Evolutionary conservation across 2,888 invertebrate genomes (phyloP), one percentile per base, ranked within the genome.

Genomic region (Nymphalis c-album): DNA sequence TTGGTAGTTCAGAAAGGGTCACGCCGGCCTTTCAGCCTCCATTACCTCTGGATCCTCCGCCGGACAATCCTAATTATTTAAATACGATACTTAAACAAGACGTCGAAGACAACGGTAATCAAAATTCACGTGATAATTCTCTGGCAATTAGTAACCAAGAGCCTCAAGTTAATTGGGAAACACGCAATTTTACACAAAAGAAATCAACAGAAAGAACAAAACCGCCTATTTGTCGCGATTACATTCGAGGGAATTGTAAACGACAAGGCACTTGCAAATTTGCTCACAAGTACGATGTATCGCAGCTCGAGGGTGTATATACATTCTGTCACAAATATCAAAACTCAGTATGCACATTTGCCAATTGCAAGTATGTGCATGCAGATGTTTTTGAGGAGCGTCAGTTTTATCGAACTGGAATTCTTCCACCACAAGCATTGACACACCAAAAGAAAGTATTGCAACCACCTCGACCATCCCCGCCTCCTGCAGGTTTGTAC

Each of bases 281-380:
- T 63, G 78, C 75, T 0, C 90, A 90, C 63, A 79, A 84, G 59
- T 67, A 82, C 20, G 88, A 89, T 26, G 22, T 83, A 0, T 74
- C 80, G 0, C 87, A 88, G 57, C 66, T 89, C 2, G 72, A 75
- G 0, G 83, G 83, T 0, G 78, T 88, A 0, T 87, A 84, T 48
- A 86, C 83, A 6, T 90, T 90, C 66, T 90, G 90, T 61, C 79
- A 79, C 40, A 84, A 89, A 47, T 89, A 78, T 57, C 89, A 88
- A 62, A 89, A 89, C 48, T 67, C 75, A 0, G 75, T 76, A 0
- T 90, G 90, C 61, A 81, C 73, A 0, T 75, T 74, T 45, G 77
- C 82, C 0, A 78, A 80, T 18, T 89, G 89, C 69, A 86, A 79
- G 71, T 89, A 83, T 71, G 86, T 87, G 0, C 90, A 88, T 70